Percentiles rank a stretch among this genome's conserved stretches.
phyloP scores from a whole-genome alignment of 2,797 vertebrate species.

The Adrianichthys oophorus region DNA sequence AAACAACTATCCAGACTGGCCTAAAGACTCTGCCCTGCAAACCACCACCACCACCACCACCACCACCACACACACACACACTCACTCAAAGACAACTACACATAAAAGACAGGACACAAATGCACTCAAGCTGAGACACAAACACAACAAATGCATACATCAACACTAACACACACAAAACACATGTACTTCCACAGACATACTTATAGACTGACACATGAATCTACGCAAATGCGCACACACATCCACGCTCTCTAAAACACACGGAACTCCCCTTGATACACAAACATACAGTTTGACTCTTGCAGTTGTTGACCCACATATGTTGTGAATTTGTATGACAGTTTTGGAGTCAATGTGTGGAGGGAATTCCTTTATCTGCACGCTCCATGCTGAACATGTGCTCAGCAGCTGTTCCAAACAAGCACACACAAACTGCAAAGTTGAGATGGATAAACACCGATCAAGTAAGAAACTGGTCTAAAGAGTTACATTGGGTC shows the following conservation, averaged over 20 bases:
- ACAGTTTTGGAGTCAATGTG: conserved; percentile 57
- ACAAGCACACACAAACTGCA: conserved; percentile 15
- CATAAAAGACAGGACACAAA: too few species aligned
- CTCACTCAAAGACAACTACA: too few species aligned
- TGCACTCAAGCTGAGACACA: too few species aligned
- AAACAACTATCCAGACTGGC: too few species aligned
- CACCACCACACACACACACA: too few species aligned
- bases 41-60: too few species aligned
- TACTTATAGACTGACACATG: conserved; percentile 12
- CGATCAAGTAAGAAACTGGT: conserved; percentile 35
- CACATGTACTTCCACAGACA: neutral
- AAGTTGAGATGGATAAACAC: conserved; percentile 33
- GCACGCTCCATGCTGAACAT: conserved; percentile 70
- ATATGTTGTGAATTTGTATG: conserved; percentile 63
- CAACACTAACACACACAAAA: too few species aligned
- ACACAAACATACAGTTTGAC: conserved; percentile 9
- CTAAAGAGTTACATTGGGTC: conserved; percentile 37
- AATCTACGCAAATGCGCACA: conserved; percentile 1
- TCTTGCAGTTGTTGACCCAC: conserved; percentile 24
- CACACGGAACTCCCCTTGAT: conserved; percentile 3
- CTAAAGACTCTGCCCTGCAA: too few species aligned
- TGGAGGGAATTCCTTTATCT: conserved; percentile 79
- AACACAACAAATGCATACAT: too few species aligned
- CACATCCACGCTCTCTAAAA: conserved; percentile 8
- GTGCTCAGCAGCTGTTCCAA: conserved; percentile 73